Evolutionary conservation across 2,113 vertebrate species (phyloP).

Genomic region (Leucosticte australis): DNA sequence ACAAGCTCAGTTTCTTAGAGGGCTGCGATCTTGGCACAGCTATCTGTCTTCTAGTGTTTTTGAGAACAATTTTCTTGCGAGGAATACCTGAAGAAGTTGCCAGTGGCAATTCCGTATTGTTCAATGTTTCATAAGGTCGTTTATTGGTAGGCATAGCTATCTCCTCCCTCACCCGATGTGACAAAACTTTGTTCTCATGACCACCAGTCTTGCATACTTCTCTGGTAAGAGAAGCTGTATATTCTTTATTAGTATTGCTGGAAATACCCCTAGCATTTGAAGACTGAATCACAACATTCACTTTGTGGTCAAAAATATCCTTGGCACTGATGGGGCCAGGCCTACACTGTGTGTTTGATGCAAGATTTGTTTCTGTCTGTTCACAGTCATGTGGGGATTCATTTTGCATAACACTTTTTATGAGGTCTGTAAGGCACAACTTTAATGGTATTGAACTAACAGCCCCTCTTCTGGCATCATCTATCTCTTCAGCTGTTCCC

Average conservation of each 20-base stretch:
- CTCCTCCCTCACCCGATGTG: background rate
- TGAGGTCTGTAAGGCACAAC: constrained; percentile 40
- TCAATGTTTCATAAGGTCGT: background rate
- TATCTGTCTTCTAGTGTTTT: constrained; percentile 29
- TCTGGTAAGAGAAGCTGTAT: background rate
- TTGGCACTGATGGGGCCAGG: constrained; percentile 59
- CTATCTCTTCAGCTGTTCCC: background rate
- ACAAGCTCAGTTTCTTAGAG: constrained; percentile 67
- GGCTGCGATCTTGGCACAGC: background rate
- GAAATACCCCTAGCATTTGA: constrained; percentile 11
- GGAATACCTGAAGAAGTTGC: background rate
- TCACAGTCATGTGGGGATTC: background rate
- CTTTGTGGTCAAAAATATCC: constrained; percentile 50
- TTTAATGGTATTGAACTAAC: constrained; percentile 21
- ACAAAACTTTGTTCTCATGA: background rate
- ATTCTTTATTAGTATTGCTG: constrained; percentile 22
- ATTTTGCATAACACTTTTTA: constrained; percentile 31
- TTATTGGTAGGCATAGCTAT: background rate
- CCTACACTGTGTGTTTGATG: constrained; percentile 42
- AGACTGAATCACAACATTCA: background rate
- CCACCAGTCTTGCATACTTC: background rate
- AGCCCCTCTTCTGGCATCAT: background rate
- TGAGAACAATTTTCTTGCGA: background rate
- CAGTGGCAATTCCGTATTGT: background rate
- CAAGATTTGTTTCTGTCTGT: constrained; percentile 10